Evolutionary conservation across 2,888 invertebrate genomes (phyloP).

Genomic region (Balanococcus diminutus): DNA sequence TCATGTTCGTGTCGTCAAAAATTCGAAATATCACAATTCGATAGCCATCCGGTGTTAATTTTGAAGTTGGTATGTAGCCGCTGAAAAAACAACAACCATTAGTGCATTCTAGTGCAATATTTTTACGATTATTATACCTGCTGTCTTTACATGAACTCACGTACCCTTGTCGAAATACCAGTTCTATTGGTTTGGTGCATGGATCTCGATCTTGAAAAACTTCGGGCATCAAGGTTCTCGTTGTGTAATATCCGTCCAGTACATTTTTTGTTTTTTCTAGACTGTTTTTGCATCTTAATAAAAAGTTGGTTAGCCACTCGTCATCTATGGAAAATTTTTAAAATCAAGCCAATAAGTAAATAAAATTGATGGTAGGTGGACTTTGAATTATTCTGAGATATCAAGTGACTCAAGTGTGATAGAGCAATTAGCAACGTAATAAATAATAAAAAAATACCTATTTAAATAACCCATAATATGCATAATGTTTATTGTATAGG

Average conservation of each 20-base stretch:
- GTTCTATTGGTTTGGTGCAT: constrained; percentile 38
- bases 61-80: constrained; percentile 57
- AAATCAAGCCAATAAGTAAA: neutral
- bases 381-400: too few species aligned
- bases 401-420: too few species aligned
- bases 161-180: constrained; percentile 28
- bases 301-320: constrained; percentile 35
- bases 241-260: constrained; percentile 43
- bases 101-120: neutral
- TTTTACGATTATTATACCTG: neutral
- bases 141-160: neutral
- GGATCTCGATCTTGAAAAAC: constrained; percentile 49
- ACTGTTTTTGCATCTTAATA: constrained; percentile 45
- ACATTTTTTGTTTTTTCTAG: constrained; percentile 46
- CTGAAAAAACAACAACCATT: constrained; percentile 55
- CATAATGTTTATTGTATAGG: too few species aligned
- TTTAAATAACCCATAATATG: too few species aligned
- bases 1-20: constrained; percentile 49
- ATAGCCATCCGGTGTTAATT: constrained; percentile 57
- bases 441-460: too few species aligned
- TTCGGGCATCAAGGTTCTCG: constrained; percentile 44
- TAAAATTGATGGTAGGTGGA: neutral
- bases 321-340: constrained; percentile 36
- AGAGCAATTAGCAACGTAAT: too few species aligned
- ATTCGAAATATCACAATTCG: constrained; percentile 58